phyloP scores from a whole-genome alignment of 2,113 vertebrate species.

The Collichthys lucidus region DNA sequence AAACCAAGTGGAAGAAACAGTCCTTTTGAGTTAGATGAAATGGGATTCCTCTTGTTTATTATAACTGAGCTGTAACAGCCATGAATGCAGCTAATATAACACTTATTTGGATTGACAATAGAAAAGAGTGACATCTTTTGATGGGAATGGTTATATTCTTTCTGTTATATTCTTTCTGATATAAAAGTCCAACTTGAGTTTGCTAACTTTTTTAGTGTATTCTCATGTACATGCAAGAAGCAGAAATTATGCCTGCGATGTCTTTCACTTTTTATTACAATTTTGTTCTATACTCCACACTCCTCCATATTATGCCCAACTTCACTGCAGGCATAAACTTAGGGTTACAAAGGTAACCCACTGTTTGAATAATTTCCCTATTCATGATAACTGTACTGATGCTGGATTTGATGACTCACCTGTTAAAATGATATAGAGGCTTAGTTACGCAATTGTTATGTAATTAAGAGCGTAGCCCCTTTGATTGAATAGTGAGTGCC shows the following conservation, averaged over 20 bases:
- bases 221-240: too few species aligned
- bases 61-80: not conserved
- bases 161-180: not conserved
- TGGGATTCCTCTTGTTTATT: slow-evolving; percentile 14
- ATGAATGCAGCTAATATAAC: not conserved
- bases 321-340: too few species aligned
- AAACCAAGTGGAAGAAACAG: slow-evolving; percentile 11
- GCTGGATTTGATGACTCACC: too few species aligned
- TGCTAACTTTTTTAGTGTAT: not conserved
- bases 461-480: too few species aligned
- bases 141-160: not conserved
- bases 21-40: slow-evolving; percentile 11
- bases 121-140: not conserved
- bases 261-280: not conserved
- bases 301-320: too few species aligned
- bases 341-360: too few species aligned
- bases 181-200: not conserved
- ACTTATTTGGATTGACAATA: not conserved
- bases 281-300: too few species aligned
- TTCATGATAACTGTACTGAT: too few species aligned
- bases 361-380: too few species aligned
- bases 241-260: not conserved
- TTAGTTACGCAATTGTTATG: too few species aligned
- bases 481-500: too few species aligned
- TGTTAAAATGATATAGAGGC: too few species aligned